Base-by-base conservation (phyloP, 1,140 invertebrate genomes). In the Eurosta solidaginis region DNA sequence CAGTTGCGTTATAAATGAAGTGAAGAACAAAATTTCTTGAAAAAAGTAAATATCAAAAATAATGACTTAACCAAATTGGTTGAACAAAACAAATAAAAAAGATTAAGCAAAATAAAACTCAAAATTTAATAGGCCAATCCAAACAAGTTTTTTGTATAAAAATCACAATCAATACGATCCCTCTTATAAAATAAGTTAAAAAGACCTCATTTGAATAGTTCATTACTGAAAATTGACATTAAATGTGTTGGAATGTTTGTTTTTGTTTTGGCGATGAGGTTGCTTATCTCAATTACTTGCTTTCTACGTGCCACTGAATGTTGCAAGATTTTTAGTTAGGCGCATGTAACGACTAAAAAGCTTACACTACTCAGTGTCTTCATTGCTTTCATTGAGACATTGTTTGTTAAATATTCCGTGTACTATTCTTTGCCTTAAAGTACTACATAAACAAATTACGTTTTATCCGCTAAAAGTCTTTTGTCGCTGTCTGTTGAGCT, bases 401-500 rank as follows among this genome's bases (percentile, higher is more conserved):
- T n/a, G n/a, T n/a, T n/a, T n/a, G n/a, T n/a, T 40, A 42, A n/a
- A 36, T 22, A 20, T 40, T 36, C 12, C n/a, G 49, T 22, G 9
- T 6, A 6, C 14, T 29, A 20, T 40, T n/a, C 9, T 36, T 20
- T 17, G 17, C n/a, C 27, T 33, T 20, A 36, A 29, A 20, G 59
- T 20, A 22, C n/a, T n/a, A n/a, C 6, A 59, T 68, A 68, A 68
- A 68, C 59, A 68, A 68, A 68, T 68, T 68, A 68, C 14, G 59
- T n/a, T 10, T n/a, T 40, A 68, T 68, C 33, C 36, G n/a, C 59
- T 22, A n/a, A 17, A 40, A 68, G 17, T 9, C 33, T 20, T 40
- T 3, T 2, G 59, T 33, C 59, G 22, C 6, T 68, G 33, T 68
- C 59, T 68, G 36, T 68, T 68, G 59, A 29, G 59, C 59, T 40